Percentiles rank a stretch among this genome's conserved stretches.
These are phyloP conservation scores for Aurelia sp. DNA, from an alignment of 30 jellyfish, hydroid and myxozoan genomes.

Conservation along the genomic window DNA sequence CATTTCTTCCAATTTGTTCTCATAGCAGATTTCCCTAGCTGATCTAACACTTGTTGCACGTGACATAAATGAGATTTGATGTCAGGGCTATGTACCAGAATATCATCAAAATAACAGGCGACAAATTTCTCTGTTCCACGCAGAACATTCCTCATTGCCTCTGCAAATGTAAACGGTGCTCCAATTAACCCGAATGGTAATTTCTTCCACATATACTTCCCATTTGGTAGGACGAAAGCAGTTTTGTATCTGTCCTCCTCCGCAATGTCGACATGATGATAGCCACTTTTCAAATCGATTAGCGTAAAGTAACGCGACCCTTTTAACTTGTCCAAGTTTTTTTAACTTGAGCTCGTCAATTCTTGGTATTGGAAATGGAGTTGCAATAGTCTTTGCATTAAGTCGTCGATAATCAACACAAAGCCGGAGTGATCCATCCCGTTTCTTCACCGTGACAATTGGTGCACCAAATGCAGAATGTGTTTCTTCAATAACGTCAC, in stretches of 20 bases:
- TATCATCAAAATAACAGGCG: constrained; percentile 24
- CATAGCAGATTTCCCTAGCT: no score
- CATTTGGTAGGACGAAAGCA: neutral
- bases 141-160: neutral
- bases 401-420: neutral
- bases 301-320: neutral
- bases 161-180: constrained; percentile 12
- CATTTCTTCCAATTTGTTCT: no score
- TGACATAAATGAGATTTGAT: constrained; percentile 5
- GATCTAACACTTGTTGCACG: neutral
- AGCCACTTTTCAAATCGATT: constrained; percentile 3
- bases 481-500: neutral
- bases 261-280: neutral
- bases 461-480: neutral
- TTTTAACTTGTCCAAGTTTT: constrained; percentile 16
- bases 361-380: neutral
- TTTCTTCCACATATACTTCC: constrained; percentile 3
- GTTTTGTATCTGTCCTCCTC: neutral
- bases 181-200: constrained; percentile 31
- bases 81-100: constrained; percentile 11
- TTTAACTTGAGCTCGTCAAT: constrained; percentile 12
- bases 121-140: constrained; percentile 10
- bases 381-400: neutral
- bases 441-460: constrained; percentile 9
- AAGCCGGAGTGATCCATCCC: neutral